These are phyloP conservation scores for Gnatocerus cornutus DNA, from an alignment of 2,888 invertebrate genomes.

Conservation along the genomic window DNA sequence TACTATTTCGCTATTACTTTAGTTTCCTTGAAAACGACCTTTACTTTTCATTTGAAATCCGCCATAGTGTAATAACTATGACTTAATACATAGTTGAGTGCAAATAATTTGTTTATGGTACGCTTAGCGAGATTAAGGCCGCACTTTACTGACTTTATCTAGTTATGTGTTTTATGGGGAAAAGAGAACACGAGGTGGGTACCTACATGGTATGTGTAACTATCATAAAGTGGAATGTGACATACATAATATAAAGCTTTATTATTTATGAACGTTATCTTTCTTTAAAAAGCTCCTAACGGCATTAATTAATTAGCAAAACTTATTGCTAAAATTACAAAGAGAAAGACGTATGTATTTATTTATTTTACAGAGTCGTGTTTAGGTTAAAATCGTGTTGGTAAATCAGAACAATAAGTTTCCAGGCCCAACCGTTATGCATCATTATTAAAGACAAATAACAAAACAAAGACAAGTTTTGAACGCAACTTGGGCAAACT, in stretches of 20 bases:
- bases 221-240: too few relatives aligned
- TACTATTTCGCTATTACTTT: conserved; percentile 34
- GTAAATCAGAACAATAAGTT: conserved; percentile 29
- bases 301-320: too few relatives aligned
- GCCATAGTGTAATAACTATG: conserved; percentile 25
- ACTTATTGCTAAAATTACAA: neutral
- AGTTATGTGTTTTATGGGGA: neutral
- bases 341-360: neutral
- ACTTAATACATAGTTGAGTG: conserved; percentile 22
- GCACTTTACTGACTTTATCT: conserved; percentile 8
- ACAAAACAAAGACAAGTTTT: conserved; percentile 32
- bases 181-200: neutral
- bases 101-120: conserved; percentile 31
- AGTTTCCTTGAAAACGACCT: conserved; percentile 51
- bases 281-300: too few relatives aligned
- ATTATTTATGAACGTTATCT: neutral
- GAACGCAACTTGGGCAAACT: conserved; percentile 17
- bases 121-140: conserved; percentile 22
- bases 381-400: conserved; percentile 6
- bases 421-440: conserved; percentile 29
- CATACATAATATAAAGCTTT: neutral
- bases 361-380: conserved; percentile 2
- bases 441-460: conserved; percentile 38
- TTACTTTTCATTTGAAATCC: conserved; percentile 45
- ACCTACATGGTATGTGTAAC: too few relatives aligned